Evolutionary conservation across 2,797 vertebrate species (phyloP).

Genomic region (Pantherophis vulpinus): DNA sequence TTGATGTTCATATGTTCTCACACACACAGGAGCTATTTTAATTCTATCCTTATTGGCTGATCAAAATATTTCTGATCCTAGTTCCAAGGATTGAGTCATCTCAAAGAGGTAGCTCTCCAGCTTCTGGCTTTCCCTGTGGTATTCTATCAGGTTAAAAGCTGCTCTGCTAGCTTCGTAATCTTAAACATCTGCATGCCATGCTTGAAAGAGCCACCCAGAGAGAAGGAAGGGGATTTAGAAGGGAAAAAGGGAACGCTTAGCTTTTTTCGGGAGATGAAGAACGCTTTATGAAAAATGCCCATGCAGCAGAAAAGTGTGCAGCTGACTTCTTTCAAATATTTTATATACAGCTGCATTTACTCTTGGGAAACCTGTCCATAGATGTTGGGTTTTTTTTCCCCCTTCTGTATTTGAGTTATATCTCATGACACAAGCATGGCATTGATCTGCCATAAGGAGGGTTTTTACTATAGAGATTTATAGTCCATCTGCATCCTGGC

Average conservation of each 20-base stretch:
- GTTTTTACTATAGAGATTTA: conserved; percentile 48
- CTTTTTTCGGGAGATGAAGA: not conserved
- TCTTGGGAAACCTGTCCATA: conserved; percentile 38
- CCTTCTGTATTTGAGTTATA: conserved; percentile 22
- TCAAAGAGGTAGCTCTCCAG: not conserved
- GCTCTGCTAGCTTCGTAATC: not conserved
- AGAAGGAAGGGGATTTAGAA: not conserved
- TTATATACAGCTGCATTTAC: conserved; percentile 14
- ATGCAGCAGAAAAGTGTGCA: not conserved
- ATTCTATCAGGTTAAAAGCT: not conserved
- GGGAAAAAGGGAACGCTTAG: not conserved
- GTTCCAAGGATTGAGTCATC: not conserved
- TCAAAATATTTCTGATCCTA: not conserved
- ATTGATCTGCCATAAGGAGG: conserved; percentile 47
- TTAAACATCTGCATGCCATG: not conserved
- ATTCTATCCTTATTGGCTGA: not conserved
- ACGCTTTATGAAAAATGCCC: not conserved
- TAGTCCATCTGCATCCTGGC: conserved; percentile 32
- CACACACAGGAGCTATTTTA: not conserved
- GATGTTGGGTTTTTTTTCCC: not conserved
- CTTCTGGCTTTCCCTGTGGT: not conserved
- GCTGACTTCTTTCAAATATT: conserved; percentile 4
- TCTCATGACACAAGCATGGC: conserved; percentile 35
- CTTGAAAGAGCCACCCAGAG: not conserved
- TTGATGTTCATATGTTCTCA: not conserved